Evolutionary conservation across 2,888 invertebrate species (phyloP).

Genomic region (Synergus itoensis): DNA sequence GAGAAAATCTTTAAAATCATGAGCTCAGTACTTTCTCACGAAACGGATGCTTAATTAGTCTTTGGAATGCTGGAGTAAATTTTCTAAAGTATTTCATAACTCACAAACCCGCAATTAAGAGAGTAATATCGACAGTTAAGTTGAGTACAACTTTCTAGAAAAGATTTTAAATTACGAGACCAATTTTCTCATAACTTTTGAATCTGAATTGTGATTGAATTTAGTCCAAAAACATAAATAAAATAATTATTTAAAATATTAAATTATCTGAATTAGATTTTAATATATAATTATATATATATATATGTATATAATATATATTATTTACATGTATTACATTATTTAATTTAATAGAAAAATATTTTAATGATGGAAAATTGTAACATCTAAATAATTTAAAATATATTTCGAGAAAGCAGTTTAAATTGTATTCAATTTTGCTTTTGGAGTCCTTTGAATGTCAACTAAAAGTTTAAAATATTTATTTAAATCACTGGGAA

Average conservation of each 20-base stretch:
- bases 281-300: no score
- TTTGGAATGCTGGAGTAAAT: background rate
- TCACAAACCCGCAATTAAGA: background rate
- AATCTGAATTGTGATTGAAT: background rate
- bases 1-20: background rate
- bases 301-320: no score
- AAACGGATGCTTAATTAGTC: background rate
- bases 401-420: background rate
- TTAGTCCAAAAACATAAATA: no score
- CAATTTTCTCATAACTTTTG: background rate
- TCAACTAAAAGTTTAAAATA: background rate
- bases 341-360: no score
- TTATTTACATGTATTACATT: no score
- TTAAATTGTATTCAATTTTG: background rate
- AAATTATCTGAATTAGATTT: no score
- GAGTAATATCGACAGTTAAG: background rate
- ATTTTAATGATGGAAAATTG: no score
- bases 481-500: background rate
- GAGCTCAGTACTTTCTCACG: background rate
- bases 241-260: no score
- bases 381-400: background rate
- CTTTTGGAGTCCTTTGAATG: background rate
- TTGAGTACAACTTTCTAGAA: background rate
- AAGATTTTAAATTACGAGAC: background rate
- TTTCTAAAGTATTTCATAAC: background rate